Evolutionary conservation across 2,113 vertebrate genomes (phyloP), one percentile per base, ranked within the genome.

Genomic region (Sigmodon hispidus): DNA sequence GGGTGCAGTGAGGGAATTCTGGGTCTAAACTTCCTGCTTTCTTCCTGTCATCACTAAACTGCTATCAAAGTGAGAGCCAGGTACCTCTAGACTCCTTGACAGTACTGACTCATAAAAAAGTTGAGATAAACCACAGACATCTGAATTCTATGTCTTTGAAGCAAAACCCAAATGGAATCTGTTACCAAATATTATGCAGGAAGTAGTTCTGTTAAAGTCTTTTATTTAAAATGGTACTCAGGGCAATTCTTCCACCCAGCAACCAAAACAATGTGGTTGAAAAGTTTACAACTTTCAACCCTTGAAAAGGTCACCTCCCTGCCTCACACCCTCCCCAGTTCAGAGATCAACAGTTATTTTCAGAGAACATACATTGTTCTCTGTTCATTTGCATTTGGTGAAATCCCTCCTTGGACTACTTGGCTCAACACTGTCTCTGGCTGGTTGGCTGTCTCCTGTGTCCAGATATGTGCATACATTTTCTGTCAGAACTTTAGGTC

Each of bases 311-410:
- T 98, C 98, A 98, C 96, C 96, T 97, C 93, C 90, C 95, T 97
- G 97, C 94, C 98, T 96, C 95, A 94, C 96, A 89, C 93, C 94
- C 94, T 95, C 93, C 96, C 97, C 94, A 96, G 98, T 79, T 97
- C 97, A 98, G 98, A 98, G 97, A 97, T 97, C 85, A 98, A 98
- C 92, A 98, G 98, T 98, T 98, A 98, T 97, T 98, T 98, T 99
- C 98, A 99, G 98, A 98, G 69, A 98, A 99, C 90, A 98, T 96
- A 96, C 94, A 98, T 98, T 98, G 98, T 98, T 98, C 98, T 98
- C 96, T 98, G 97, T 98, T 98, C 97, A 99, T 99, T 99, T 99
- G 98, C 98, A 99, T 99, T 97, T 98, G 98, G 98, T 99, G 98
- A 99, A 98, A 98, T 98, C 98, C 98, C 98, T 98, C 97, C 59